Conservation (phyloP, 2,797 vertebrate genomes). For the Cichlasoma orientale region DNA sequence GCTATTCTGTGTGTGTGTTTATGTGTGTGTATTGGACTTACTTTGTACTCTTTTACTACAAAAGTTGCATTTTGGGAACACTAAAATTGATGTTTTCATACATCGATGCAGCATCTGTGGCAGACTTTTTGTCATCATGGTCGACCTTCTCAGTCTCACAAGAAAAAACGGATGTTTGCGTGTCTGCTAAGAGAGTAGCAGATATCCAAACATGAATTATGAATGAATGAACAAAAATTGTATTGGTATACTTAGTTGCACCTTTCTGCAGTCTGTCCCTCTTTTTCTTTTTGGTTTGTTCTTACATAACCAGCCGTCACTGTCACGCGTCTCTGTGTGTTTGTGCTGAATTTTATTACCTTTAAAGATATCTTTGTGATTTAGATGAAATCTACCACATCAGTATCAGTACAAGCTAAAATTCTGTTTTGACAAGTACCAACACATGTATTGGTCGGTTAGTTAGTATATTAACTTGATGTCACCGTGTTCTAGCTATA, state of each 20-base stretch:
- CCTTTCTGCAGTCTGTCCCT: not conserved
- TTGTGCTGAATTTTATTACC: not conserved
- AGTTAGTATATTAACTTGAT: not conserved
- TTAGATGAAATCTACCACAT: not conserved
- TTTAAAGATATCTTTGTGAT: constrained; percentile 5
- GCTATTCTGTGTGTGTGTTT: not conserved
- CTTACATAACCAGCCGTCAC: not conserved
- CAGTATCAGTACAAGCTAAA: not conserved
- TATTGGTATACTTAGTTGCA: not conserved
- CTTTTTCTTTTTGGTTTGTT: not conserved
- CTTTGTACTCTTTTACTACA: not conserved
- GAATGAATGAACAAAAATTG: not conserved
- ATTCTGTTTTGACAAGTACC: not conserved
- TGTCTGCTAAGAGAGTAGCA: not conserved
- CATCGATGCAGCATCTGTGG: not conserved
- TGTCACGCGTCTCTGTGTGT: not conserved
- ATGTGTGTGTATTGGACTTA: not conserved
- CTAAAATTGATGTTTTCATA: not conserved
- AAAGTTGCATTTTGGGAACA: not conserved
- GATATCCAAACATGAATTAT: not conserved
- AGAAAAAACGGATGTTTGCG: accelerated
- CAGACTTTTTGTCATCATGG: not conserved
- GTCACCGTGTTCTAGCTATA: not conserved
- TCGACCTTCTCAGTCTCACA: not conserved
- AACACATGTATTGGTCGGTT: not conserved